Base-by-base conservation (phyloP, 2,113 vertebrate species). In the Oostethus manadensis region DNA sequence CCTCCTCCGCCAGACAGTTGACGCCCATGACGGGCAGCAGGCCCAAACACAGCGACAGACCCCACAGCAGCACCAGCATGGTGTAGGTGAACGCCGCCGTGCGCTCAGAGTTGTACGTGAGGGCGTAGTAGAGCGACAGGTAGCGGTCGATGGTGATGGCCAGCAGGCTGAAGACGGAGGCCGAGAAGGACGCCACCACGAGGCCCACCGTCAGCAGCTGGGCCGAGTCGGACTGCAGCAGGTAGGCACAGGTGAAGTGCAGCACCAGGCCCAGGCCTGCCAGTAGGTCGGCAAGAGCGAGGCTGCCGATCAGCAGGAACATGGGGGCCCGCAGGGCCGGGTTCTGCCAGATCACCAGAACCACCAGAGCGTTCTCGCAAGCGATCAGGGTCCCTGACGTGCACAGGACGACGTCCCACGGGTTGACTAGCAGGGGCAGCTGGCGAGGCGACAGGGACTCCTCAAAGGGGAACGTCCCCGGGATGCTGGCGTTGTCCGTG, bases 71-170 rank as follows among this genome's bases (percentile, higher is more conserved):
- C 68, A 93, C 70, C 1, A 98, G 91, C 97, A 99, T 98, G 87
- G 92, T 89, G 83, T 98, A 97, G 82, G 97, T 99, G 73, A 98
- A 95, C 26, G 94, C 94, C 58, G 95, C 94, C 1, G 96, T 99
- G 78, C 96, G 91, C 85, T 98, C 96, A 0, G 97, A 98, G 83
- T 97, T 96, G 86, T 98, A 99, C 35, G 96, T 99, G 82, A 99
- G 89, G 43, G 97, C 97, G 0, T 99, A 98, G 80, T 98, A 99
- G 49, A 99, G 90, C 0, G 97, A 99, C 82, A 99, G 93, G 89
- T 99, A 99, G 72, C 97, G 94, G 88, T 99, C 97, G 1, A 99
- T 95, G 0, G 97, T 99, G 82, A 99, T 99, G 42, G 96, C 96
- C 90, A 99, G 83, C 90, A 99, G 83, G 88, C 96, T 99, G 91